These are phyloP conservation scores for Sprattus sprattus DNA, from an alignment of 2,113 vertebrate genomes.

Conservation along the genomic window DNA sequence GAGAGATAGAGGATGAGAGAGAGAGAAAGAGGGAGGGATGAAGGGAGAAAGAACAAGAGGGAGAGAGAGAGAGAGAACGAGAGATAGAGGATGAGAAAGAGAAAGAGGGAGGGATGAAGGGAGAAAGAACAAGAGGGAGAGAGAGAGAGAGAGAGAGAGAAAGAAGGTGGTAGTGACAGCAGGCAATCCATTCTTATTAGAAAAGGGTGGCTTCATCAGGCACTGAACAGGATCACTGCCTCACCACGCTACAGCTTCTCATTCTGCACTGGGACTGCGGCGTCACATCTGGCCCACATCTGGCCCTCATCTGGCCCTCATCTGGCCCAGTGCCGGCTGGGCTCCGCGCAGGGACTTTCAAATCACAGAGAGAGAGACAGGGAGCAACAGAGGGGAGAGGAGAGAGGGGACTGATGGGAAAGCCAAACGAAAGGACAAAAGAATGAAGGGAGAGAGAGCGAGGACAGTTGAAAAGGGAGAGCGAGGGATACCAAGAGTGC, in stretches of 20 bases:
- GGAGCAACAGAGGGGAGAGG: neutral
- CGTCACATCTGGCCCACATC: neutral
- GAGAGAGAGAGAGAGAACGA: neutral
- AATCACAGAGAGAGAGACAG: neutral
- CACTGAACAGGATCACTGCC: conserved; percentile 8
- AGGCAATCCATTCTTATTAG: conserved; percentile 14
- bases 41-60: neutral
- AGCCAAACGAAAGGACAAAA: neutral
- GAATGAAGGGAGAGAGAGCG: neutral
- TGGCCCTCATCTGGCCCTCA: neutral
- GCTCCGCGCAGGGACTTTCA: neutral
- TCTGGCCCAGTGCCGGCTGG: neutral
- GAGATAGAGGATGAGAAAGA: neutral
- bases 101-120: neutral
- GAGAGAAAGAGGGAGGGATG: neutral
- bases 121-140: neutral
- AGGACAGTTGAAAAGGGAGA: neutral
- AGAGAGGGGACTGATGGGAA: neutral
- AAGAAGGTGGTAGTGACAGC: neutral
- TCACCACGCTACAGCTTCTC: neutral
- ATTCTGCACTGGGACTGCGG: neutral
- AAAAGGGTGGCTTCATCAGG: neutral
- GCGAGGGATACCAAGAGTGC: neutral
- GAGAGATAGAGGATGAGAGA: too few species aligned
- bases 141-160: neutral